Percentiles rank a stretch among this genome's conserved stretches.
Evolutionary conservation across 2,888 invertebrate species (phyloP).

Genomic region (Drosophila mayaguana): DNA sequence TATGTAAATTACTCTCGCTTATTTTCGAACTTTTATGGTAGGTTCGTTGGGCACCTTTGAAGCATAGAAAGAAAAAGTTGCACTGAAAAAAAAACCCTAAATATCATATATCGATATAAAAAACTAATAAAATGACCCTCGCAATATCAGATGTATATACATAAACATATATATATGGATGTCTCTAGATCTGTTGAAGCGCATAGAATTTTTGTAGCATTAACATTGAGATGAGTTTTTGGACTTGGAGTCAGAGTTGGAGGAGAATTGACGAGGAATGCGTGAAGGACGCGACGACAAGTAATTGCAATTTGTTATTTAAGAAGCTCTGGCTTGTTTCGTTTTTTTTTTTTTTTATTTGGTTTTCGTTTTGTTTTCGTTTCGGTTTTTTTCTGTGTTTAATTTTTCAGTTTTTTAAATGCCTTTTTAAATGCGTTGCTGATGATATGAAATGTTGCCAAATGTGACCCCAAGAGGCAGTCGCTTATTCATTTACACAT

Average conservation of each 20-base stretch:
- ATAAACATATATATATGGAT: not conserved
- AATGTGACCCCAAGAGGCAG: conserved; percentile 76
- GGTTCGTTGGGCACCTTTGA: too few relatives aligned
- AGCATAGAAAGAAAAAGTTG: not conserved
- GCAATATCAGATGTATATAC: not conserved
- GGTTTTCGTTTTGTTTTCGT: not conserved
- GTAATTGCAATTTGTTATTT: conserved; percentile 58
- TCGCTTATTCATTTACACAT: conserved; percentile 75
- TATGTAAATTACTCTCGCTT: too few relatives aligned
- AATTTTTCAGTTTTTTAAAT: conserved; percentile 38
- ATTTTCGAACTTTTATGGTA: too few relatives aligned
- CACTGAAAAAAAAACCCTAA: not conserved
- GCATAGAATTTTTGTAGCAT: conserved; percentile 68
- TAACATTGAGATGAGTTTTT: conserved; percentile 53
- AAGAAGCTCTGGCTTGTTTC: conserved; percentile 55
- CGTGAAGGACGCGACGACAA: conserved; percentile 68
- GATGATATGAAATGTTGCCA: conserved; percentile 77
- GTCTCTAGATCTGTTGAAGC: conserved; percentile 27
- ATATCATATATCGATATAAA: too few relatives aligned
- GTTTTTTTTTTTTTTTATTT: conserved; percentile 1
- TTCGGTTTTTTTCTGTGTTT: not conserved
- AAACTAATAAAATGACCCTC: conserved; percentile 37
- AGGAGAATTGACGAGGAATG: conserved; percentile 62
- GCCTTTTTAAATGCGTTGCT: conserved; percentile 70
- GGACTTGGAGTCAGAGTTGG: conserved; percentile 36